Base-by-base conservation (phyloP, 2,888 invertebrate species). In the Germaria angustata region DNA sequence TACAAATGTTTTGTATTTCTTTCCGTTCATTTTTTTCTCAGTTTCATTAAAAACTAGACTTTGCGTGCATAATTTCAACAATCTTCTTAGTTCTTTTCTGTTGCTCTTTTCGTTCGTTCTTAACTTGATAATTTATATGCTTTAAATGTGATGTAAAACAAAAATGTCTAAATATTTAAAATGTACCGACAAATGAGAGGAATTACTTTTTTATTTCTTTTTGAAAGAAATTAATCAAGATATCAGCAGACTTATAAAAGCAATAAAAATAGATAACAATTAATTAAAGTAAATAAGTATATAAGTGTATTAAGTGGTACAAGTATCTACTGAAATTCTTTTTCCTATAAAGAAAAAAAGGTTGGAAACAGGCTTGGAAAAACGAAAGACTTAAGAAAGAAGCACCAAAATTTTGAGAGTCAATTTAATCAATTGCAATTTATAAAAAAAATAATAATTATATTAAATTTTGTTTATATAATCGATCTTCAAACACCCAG, bases 11-110 rank as follows among this genome's bases (percentile, higher is more conserved):
- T 80, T 28, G n/a, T 71, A 63, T 59, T 53, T 55, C 49, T 71
- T 59, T 59, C n/a, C 32, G 13, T 63, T 55, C 2, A n/a, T n/a
- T 46, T 80, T 46, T 39, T 55, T 57, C 39, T 13, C 28, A 34
- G 24, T 57, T 72, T 53, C 51, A 66, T 32, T 68, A 39, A 34
- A 41, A 76, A 69, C 75, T 69, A 81, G 77, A 39, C 61, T 68
- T 81, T 81, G 81, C 81, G 77, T 81, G 81, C 81, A 81, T 81
- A 68, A 66, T 68, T 73, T 81, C 63, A 61, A 72, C 66, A 69
- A 75, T 63, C 66, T 72, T 80, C 32, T 49, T 53, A 20, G n/a
- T 41, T 68, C 63, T 46, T 9, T 22, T 41, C 32, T 49, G 4
- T 28, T 61, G n/a, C 41, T 55, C n/a, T 20, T 57, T 68, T 59